phyloP scores from a whole-genome alignment of 2,113 vertebrate genomes.

The Oryzias celebensis region DNA sequence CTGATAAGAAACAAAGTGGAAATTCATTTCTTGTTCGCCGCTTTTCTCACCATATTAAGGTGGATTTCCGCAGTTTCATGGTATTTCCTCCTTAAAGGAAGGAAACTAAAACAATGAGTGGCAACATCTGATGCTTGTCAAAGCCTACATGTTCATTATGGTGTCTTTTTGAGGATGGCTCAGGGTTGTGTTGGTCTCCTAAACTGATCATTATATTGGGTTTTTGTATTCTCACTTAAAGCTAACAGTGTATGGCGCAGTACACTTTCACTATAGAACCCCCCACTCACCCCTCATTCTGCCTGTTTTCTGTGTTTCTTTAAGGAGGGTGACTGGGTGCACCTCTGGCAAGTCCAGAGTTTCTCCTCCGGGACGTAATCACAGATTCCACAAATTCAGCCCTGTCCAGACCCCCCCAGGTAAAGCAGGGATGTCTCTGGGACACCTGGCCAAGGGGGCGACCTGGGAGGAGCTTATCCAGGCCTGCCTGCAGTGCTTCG shows the following conservation, averaged over 20 bases:
- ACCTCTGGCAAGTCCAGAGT: slow-evolving; percentile 75
- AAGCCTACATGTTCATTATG: no score
- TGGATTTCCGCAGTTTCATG: slow-evolving; percentile 57
- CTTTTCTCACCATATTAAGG: slow-evolving; percentile 28
- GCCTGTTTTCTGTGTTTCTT: slow-evolving; percentile 34
- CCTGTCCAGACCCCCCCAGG: slow-evolving; percentile 75
- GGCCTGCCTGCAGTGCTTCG: slow-evolving; percentile 90
- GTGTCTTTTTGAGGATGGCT: no score
- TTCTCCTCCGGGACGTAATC: slow-evolving; percentile 79
- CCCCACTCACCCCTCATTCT: slow-evolving; percentile 41
- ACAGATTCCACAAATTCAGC: slow-evolving; percentile 74
- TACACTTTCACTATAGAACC: slow-evolving; percentile 15
- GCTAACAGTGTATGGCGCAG: slow-evolving; percentile 1
- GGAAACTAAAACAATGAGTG: slow-evolving; percentile 69
- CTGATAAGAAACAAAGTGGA: background rate
- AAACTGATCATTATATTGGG: background rate
- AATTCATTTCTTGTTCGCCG: slow-evolving; percentile 31
- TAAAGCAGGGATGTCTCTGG: slow-evolving; percentile 82
- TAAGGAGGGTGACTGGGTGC: slow-evolving; percentile 81
- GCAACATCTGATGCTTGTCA: slow-evolving; percentile 8
- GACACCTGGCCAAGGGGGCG: slow-evolving; percentile 87
- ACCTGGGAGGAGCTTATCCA: slow-evolving; percentile 93
- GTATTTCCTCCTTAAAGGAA: slow-evolving; percentile 62
- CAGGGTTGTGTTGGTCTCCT: background rate
- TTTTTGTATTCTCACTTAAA: background rate